These are phyloP conservation scores for Eurosta solidaginis DNA, from an alignment of 1,140 invertebrate genomes.

Conservation along the genomic window DNA sequence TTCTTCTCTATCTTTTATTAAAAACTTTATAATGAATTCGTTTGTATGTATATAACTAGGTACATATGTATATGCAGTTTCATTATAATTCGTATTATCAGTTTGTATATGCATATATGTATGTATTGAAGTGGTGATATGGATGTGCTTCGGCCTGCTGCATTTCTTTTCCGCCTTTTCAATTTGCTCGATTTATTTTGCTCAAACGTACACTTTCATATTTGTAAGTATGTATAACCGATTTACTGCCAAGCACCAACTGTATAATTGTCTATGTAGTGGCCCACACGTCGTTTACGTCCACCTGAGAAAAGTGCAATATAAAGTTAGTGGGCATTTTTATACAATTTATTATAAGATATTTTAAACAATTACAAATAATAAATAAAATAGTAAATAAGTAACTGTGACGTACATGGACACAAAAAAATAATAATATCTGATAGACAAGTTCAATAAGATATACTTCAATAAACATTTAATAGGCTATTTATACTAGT, in stretches of 20 bases:
- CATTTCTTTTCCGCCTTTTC: neutral
- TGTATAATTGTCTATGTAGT: conserved; percentile 56
- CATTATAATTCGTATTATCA: neutral
- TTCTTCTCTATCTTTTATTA: too few species aligned
- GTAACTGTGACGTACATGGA: conserved; percentile 9
- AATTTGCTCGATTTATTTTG: neutral
- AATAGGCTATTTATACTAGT: neutral
- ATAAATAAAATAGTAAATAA: neutral
- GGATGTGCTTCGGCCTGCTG: neutral
- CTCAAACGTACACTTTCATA: neutral
- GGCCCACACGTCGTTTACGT: conserved; percentile 58
- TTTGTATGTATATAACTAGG: too few species aligned
- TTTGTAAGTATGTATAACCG: neutral
- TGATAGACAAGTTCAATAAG: neutral
- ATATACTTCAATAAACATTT: neutral
- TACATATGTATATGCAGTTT: too few species aligned
- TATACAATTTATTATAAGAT: neutral
- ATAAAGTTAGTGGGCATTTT: conserved; percentile 29
- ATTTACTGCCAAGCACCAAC: conserved; percentile 54
- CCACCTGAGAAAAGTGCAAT: conserved; percentile 48
- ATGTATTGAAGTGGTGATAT: neutral
- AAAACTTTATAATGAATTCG: too few species aligned
- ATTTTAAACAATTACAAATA: too few species aligned
- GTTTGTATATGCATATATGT: neutral
- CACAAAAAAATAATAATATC: too few species aligned